Conservation (phyloP, 1,140 invertebrate genomes). For the Wasmannia auropunctata region DNA sequence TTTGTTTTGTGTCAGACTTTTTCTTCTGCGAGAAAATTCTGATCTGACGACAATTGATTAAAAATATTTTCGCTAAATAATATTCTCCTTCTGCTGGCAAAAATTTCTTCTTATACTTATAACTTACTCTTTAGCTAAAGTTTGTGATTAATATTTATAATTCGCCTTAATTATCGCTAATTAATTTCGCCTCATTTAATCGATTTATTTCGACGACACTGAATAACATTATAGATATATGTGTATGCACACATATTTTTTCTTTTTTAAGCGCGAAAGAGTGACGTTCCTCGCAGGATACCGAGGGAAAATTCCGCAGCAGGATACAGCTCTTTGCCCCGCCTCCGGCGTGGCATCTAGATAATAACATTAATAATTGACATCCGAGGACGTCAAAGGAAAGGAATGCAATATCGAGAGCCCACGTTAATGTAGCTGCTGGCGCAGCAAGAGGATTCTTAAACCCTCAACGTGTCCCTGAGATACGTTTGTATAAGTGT, state of each 20-base stretch:
- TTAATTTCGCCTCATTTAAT: neutral
- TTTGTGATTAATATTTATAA: neutral
- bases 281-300: neutral
- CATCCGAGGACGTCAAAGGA: constrained; percentile 54
- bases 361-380: constrained; percentile 71
- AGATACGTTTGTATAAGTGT: constrained; percentile 27
- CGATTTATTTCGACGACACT: neutral
- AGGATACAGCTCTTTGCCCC: constrained; percentile 26
- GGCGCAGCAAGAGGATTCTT: constrained; percentile 45
- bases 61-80: neutral
- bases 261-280: neutral
- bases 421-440: constrained; percentile 69
- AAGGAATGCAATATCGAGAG: constrained; percentile 72
- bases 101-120: neutral
- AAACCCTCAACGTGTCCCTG: neutral
- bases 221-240: neutral
- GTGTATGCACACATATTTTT: neutral
- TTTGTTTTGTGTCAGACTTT: neutral
- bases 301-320: constrained; percentile 34
- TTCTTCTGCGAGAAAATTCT: neutral
- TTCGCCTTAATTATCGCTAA: neutral
- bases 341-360: constrained; percentile 32
- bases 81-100: neutral
- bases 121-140: neutral
- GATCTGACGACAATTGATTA: neutral